Evolutionary conservation across 2,113 vertebrate species (phyloP).

Genomic region (Nibea albiflora): DNA sequence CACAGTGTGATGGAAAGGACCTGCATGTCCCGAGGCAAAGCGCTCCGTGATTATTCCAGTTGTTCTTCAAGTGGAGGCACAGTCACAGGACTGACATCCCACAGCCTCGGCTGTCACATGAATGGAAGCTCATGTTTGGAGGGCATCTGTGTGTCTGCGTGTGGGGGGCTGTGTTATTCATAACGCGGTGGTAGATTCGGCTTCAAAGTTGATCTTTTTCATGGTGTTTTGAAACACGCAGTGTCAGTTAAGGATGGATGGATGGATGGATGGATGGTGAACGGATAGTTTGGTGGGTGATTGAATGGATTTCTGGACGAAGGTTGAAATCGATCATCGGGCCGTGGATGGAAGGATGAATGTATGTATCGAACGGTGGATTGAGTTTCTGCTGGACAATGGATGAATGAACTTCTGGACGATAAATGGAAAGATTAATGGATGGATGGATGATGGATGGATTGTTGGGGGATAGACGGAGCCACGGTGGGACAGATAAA

Average conservation of each 20-base stretch:
- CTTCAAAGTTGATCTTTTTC: not conserved
- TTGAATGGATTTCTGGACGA: not conserved
- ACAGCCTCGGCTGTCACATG: slow-evolving; percentile 41
- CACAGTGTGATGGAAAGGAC: slow-evolving; percentile 1
- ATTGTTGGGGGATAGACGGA: not conserved
- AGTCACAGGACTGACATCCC: slow-evolving; percentile 49
- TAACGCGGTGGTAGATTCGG: not conserved
- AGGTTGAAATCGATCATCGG: not conserved
- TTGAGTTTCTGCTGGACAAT: not conserved
- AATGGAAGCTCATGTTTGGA: slow-evolving; percentile 7
- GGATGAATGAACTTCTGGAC: not conserved
- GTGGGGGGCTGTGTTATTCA: not conserved
- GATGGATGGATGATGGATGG: not conserved
- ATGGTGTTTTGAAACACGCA: not conserved
- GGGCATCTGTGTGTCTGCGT: not conserved
- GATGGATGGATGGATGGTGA: not conserved
- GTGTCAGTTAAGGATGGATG: not conserved
- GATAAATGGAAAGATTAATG: not conserved
- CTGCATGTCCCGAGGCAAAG: slow-evolving; percentile 3
- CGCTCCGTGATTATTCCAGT: slow-evolving; percentile 6
- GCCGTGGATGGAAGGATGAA: not conserved
- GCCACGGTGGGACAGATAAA: not conserved
- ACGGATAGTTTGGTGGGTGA: not conserved
- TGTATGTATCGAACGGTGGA: not conserved
- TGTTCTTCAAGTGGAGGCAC: slow-evolving; percentile 2